Conservation (phyloP, 2,888 invertebrate species). For the Tachystola acroxantha region DNA sequence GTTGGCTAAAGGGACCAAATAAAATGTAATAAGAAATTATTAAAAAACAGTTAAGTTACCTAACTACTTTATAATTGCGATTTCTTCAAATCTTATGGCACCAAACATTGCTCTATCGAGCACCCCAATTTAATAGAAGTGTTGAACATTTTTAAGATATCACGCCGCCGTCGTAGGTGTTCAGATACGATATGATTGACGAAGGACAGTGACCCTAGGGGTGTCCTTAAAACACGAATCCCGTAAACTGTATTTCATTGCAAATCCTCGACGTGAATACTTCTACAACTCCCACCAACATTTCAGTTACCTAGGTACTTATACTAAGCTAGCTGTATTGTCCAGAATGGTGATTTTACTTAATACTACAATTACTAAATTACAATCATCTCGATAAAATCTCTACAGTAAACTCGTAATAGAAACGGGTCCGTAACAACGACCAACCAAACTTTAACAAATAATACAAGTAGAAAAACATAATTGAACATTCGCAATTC, state of each 20-base stretch:
- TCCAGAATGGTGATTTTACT: conserved; percentile 36
- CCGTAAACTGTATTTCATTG: too few species aligned
- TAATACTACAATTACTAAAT: conserved; percentile 32
- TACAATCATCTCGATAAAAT: conserved; percentile 21
- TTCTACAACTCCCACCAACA: conserved; percentile 8
- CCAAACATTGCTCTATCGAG: conserved; percentile 35
- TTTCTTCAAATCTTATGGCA: conserved; percentile 52
- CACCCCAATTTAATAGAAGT: conserved; percentile 12
- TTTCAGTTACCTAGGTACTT: conserved; percentile 20
- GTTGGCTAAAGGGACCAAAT: too few species aligned
- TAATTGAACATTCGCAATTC: conserved; percentile 9
- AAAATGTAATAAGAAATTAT: conserved; percentile 14
- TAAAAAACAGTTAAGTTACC: conserved; percentile 36
- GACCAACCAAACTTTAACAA: conserved; percentile 6
- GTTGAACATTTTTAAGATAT: conserved; percentile 8
- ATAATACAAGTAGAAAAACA: background rate
- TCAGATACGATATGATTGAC: too few species aligned
- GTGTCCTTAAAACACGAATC: too few species aligned
- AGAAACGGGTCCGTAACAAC: conserved; percentile 2
- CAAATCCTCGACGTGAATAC: conserved; percentile 3
- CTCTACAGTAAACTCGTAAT: conserved; percentile 20
- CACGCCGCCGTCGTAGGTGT: too few species aligned
- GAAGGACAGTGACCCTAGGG: too few species aligned
- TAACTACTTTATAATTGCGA: conserved; percentile 48
- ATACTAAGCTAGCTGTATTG: conserved; percentile 31